Evolutionary conservation across 2,797 vertebrate genomes (phyloP).

Genomic region (Gallinago nigripennis): DNA sequence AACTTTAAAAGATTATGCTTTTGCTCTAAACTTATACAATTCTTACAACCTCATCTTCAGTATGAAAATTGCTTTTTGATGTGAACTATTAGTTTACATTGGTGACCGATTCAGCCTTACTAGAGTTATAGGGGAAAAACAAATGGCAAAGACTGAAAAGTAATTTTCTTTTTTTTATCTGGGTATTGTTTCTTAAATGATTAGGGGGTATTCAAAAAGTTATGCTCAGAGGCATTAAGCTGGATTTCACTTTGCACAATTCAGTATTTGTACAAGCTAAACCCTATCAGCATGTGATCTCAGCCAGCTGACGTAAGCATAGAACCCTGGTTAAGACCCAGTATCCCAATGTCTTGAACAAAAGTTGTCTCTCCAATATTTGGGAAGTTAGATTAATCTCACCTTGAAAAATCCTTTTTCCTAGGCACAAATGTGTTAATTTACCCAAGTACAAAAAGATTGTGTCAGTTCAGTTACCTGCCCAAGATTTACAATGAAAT

Average conservation of each 20-base stretch:
- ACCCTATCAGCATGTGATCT: neutral
- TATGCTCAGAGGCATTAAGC: neutral
- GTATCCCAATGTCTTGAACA: neutral
- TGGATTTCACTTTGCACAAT: neutral
- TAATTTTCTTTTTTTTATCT: neutral
- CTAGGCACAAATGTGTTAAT: neutral
- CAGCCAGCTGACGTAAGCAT: accelerated
- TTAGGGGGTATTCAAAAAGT: neutral
- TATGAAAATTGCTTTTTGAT: neutral
- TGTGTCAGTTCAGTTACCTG: neutral
- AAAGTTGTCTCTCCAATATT: neutral
- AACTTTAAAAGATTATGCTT: neutral
- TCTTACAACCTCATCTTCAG: neutral
- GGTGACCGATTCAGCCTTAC: neutral
- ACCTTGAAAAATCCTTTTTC: neutral
- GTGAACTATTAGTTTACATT: accelerated
- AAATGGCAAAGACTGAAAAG: neutral
- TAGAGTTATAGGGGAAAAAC: neutral
- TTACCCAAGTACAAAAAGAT: neutral
- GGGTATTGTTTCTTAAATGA: neutral
- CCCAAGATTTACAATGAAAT: neutral
- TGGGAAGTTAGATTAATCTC: neutral
- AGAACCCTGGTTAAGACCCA: neutral
- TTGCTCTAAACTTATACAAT: neutral
- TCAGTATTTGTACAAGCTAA: neutral